phyloP scores from a whole-genome alignment of 1,140 invertebrate genomes.

The Dreissena rostriformis region DNA sequence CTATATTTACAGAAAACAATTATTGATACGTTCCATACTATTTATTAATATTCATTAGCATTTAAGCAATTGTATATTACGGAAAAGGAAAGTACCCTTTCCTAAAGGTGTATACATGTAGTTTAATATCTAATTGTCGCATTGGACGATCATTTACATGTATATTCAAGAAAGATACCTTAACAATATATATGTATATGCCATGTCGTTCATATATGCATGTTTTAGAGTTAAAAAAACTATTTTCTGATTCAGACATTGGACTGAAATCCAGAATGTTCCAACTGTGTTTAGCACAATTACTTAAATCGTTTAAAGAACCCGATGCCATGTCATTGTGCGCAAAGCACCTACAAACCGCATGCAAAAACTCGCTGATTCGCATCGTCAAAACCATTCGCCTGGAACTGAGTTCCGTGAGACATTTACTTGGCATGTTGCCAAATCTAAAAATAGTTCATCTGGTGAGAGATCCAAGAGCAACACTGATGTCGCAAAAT shows the following conservation, averaged over 20 bases:
- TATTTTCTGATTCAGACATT: slow-evolving; percentile 17
- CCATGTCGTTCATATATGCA: neutral
- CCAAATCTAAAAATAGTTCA: slow-evolving; percentile 47
- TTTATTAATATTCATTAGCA: too few species aligned
- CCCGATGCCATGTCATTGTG: neutral
- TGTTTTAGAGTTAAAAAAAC: neutral
- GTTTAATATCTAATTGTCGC: neutral
- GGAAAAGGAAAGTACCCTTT: too few species aligned
- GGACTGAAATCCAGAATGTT: slow-evolving; percentile 34
- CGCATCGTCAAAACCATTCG: slow-evolving; percentile 49
- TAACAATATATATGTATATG: neutral
- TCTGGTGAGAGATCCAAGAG: slow-evolving; percentile 46
- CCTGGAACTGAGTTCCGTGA: slow-evolving; percentile 1
- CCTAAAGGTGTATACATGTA: too few species aligned
- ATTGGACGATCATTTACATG: neutral
- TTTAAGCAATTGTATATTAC: too few species aligned
- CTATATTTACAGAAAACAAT: too few species aligned
- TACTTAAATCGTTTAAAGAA: neutral
- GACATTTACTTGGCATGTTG: slow-evolving; percentile 28
- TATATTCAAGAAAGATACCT: neutral
- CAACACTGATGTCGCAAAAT: slow-evolving; percentile 26
- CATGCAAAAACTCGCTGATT: slow-evolving; percentile 19
- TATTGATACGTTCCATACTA: too few species aligned
- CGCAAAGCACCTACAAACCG: slow-evolving; percentile 9
- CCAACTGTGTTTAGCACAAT: neutral